Evolutionary conservation across 2,888 invertebrate species (phyloP), one percentile per base, ranked within the genome.

Genomic region (Orthosia gracilis): DNA sequence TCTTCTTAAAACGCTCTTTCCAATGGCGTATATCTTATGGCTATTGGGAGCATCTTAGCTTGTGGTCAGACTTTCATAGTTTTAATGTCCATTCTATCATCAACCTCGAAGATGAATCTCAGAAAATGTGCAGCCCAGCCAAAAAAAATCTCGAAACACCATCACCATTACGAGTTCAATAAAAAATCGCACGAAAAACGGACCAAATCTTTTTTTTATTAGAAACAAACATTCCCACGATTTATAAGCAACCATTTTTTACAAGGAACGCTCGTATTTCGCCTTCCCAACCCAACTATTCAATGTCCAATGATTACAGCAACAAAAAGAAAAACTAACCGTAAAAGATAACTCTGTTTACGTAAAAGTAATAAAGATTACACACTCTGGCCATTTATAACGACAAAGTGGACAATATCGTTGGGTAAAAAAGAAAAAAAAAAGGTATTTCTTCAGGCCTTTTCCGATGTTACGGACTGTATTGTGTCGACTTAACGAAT

Each of bases 331-430:
- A 85, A 86, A 87, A 83, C 86, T 84, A 84, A 78, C 80, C 84
- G 73, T 81, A 78, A 80, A 86, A 87, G 86, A 87, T 87, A 87
- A 85, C 87, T 87, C 71, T 87, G 86, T 87, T 87, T 87, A 87
- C 86, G 86, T 78, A 81, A 83, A 78, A 78, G 86, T 86, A 87
- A 86, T 87, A 87, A 87, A 87, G 86, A 87, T 87, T 87, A 87
- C 86, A 84, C 86, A 82, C 83, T 73, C 80, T 67, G 65, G 67
- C 88, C 86, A 87, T 87, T 87, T 87, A 86, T 87, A 81, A 87
- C 86, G 66, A 76, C 85, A 86, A 87, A 87, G 83, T 87, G 88
- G 86, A 87, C 86, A 87, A 86, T 87, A 86, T 87, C 83, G 86
- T 83, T 77, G 73, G 73, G 78, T 76, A 87, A 87, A 87, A 86